Percentiles rank a stretch among this genome's conserved stretches.
phyloP scores from a whole-genome alignment of 2,888 invertebrate species.

The Strigamia crassipes region DNA sequence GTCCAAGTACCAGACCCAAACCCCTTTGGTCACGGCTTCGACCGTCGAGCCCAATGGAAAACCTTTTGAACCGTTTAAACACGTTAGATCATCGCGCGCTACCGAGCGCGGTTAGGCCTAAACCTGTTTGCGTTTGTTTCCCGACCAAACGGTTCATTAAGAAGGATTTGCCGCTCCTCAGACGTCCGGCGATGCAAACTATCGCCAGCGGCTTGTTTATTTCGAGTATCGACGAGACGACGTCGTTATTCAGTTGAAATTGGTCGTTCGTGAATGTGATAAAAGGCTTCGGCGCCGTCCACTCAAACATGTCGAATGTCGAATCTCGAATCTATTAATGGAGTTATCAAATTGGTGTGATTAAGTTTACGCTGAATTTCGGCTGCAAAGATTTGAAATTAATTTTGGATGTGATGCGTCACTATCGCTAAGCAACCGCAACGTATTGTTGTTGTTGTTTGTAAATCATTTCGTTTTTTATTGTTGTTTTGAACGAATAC shows the following conservation, averaged over 20 bases:
- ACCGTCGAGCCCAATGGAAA: conserved; percentile 46
- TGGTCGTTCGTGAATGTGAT: neutral
- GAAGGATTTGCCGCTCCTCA: neutral
- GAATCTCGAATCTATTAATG: too few species aligned
- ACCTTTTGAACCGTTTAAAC: neutral
- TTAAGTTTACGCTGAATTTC: too few species aligned
- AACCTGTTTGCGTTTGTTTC: neutral
- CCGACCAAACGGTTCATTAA: neutral
- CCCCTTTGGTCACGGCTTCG: conserved; percentile 46
- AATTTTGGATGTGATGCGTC: too few species aligned
- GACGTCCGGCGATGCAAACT: neutral
- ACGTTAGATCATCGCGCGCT: neutral
- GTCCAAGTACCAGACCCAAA: conserved; percentile 29
- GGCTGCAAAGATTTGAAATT: too few species aligned
- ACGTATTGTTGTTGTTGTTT: too few species aligned
- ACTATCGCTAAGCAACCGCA: too few species aligned
- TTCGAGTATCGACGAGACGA: neutral
- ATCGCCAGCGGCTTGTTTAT: neutral
- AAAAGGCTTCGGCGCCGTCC: neutral
- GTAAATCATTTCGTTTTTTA: too few species aligned
- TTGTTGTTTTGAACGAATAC: too few species aligned
- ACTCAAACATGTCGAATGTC: neutral
- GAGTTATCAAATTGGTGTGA: too few species aligned
- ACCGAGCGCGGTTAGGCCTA: too few species aligned
- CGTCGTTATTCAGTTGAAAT: neutral